Evolutionary conservation across 2,113 vertebrate species (phyloP), one percentile per base, ranked within the genome.

Genomic region (Thalassoma bifasciatum): DNA sequence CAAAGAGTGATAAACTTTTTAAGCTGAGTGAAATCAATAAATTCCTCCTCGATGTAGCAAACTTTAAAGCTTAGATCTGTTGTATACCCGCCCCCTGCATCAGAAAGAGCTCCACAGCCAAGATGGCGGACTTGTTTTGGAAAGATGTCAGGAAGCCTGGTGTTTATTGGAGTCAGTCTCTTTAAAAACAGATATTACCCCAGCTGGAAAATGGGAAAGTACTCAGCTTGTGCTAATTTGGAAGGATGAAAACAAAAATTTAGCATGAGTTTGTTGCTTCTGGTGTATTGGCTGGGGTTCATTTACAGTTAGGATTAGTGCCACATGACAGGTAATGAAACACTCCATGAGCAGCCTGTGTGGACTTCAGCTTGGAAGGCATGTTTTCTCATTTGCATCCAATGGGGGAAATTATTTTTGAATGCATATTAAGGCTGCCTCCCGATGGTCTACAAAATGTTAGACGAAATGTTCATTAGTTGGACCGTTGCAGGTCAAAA

Each of bases 1-100:
- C 26, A 61, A 76, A 61, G 51, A 67, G 17, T 50, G 21, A 52
- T 26, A 36, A 56, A 79, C 50, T 47, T 75, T 30, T 72, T 49
- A 77, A 52, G 49, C 40, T 54, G 49, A 34, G 23, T 19, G n/a
- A 71, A 74, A 67, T 74, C 51, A 51, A 67, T 81, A 12, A n/a
- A 72, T 56, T 38, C 46, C 21, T 51, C 42, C 38, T 23, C 22
- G 64, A n/a, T 14, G 37, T 47, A 53, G n/a, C 42, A 62, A 58
- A 79, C 51, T 37, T 58, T 53, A 44, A 69, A 54, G 63, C 56
- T 72, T 36, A 44, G 2, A 56, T 34, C 16, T 70, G 22, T 44
- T 36, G 53, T 0, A 12, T 53, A 10, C 61, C 26, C 6, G 2
- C 22, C 5, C 53, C 69, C 56, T 34, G 34, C 59, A n/a, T 17